phyloP scores from a whole-genome alignment of 2,113 vertebrate genomes.

The Myotis yumanensis region DNA sequence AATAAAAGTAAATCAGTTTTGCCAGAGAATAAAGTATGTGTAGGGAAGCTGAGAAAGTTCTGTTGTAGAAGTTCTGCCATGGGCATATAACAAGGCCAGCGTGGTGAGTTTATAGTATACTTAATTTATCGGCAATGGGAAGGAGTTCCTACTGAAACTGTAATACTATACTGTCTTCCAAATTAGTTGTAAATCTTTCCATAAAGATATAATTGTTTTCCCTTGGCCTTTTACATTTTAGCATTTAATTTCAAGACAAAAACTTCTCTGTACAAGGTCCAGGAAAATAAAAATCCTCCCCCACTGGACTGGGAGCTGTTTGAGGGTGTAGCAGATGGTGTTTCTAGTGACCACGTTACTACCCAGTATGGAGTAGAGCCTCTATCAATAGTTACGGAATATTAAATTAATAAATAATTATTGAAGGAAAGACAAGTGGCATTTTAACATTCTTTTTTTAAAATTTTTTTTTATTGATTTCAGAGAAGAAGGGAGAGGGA shows the following conservation, averaged over 20 bases:
- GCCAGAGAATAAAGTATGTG: background rate
- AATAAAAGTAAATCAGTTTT: slow-evolving; percentile 31
- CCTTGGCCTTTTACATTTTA: background rate
- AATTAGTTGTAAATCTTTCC: background rate
- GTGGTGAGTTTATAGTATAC: background rate
- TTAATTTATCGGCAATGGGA: background rate
- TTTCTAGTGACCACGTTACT: background rate
- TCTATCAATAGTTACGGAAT: background rate
- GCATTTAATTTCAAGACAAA: slow-evolving; percentile 25
- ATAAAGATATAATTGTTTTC: background rate
- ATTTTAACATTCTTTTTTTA: background rate
- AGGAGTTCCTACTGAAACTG: background rate
- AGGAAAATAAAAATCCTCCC: background rate
- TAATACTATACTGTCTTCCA: background rate
- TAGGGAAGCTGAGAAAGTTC: background rate
- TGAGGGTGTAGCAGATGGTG: background rate
- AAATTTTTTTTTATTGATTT: background rate
- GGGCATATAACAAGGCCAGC: background rate
- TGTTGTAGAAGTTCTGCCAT: background rate
- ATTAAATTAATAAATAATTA: background rate
- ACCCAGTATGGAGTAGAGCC: background rate
- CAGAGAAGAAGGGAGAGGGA: background rate
- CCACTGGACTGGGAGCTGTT: background rate
- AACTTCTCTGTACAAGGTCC: background rate
- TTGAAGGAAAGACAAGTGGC: background rate